Percentiles rank a stretch among this genome's conserved stretches.
These are phyloP conservation scores for Drosophila kepulauana DNA, from an alignment of 1,140 invertebrate genomes.

Conservation along the genomic window DNA sequence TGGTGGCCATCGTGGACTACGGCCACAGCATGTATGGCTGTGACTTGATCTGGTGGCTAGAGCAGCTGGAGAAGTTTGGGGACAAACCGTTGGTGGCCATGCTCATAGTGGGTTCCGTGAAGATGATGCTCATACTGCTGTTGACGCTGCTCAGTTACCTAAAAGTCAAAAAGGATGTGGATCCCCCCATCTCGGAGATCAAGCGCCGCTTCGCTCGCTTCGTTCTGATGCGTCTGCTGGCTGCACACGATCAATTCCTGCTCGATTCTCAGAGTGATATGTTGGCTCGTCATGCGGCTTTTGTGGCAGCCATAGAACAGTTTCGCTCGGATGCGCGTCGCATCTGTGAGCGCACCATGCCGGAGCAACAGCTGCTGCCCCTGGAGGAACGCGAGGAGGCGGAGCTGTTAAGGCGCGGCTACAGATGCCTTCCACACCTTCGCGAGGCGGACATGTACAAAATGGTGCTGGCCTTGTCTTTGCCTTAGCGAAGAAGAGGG, in stretches of 20 bases:
- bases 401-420: slow-evolving; percentile 45
- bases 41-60: slow-evolving; percentile 52
- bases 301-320: slow-evolving; percentile 30
- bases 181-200: slow-evolving; percentile 23
- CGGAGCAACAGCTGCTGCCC: slow-evolving; percentile 43
- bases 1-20: slow-evolving; percentile 40
- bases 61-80: background rate
- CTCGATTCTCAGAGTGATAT: background rate
- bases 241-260: slow-evolving; percentile 39
- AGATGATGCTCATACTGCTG: slow-evolving; percentile 42
- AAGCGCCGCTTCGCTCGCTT: slow-evolving; percentile 56
- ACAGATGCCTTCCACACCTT: slow-evolving; percentile 24
- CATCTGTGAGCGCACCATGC: slow-evolving; percentile 48
- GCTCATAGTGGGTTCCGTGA: slow-evolving; percentile 26
- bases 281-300: slow-evolving; percentile 2
- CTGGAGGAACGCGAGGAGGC: slow-evolving; percentile 38
- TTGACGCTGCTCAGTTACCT: slow-evolving; percentile 35
- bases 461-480: slow-evolving; percentile 43
- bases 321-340: slow-evolving; percentile 55
- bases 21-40: slow-evolving; percentile 4
- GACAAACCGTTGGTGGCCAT: slow-evolving; percentile 36
- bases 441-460: slow-evolving; percentile 50
- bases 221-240: slow-evolving; percentile 58
- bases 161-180: background rate
- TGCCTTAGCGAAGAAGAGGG: background rate